Conservation (phyloP, 1,140 invertebrate genomes). For the Thrips palmi region DNA sequence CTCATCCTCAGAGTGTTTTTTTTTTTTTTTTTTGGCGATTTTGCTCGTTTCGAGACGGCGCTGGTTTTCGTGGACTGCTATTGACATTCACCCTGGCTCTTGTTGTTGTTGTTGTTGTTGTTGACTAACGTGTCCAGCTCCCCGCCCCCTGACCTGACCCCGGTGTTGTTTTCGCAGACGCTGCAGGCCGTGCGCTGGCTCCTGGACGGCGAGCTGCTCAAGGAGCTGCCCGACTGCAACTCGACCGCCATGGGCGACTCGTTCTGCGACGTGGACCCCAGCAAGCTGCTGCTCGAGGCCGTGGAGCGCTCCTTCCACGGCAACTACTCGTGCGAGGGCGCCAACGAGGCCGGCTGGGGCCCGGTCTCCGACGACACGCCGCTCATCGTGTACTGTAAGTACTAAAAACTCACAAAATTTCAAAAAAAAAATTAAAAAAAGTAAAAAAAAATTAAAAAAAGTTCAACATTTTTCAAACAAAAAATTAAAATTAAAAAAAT, state of each 20-base stretch:
- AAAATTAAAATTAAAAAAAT: conserved; percentile 3
- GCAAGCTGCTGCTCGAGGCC: conserved; percentile 57
- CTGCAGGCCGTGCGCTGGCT: conserved; percentile 46
- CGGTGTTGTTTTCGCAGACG: too few relatives aligned
- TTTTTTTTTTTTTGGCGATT: too few relatives aligned
- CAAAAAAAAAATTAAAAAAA: too few relatives aligned
- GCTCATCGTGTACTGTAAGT: conserved; percentile 59
- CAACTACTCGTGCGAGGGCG: conserved; percentile 79
- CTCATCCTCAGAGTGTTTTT: too few relatives aligned
- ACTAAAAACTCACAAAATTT: not conserved
- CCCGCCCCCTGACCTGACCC: too few relatives aligned
- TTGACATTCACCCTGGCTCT: too few relatives aligned
- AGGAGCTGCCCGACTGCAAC: conserved; percentile 61
- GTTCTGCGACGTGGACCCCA: conserved; percentile 69
- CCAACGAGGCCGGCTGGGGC: conserved; percentile 73
- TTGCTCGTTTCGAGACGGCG: too few relatives aligned
- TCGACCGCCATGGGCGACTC: conserved; percentile 21
- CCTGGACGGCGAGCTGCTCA: conserved; percentile 59
- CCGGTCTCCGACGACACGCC: conserved; percentile 48
- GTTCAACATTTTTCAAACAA: not conserved
- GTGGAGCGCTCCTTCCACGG: conserved; percentile 71
- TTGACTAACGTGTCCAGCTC: too few relatives aligned
- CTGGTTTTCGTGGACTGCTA: too few relatives aligned
- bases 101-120: too few relatives aligned
- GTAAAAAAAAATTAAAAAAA: too few relatives aligned